phyloP scores from a whole-genome alignment of 2,113 vertebrate genomes.

The Colinus virginianus region DNA sequence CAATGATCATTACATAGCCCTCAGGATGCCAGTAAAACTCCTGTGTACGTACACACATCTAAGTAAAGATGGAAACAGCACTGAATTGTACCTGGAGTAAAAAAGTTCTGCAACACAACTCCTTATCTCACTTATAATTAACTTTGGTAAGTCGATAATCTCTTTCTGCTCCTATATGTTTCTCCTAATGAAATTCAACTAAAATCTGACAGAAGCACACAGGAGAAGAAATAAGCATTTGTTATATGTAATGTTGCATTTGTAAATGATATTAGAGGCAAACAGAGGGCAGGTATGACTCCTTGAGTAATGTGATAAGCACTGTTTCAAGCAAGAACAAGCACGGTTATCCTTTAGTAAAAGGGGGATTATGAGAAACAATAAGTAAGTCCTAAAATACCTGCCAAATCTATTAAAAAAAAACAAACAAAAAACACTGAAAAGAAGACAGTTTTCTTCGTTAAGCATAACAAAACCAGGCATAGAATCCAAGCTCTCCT shows the following conservation, averaged over 20 bases:
- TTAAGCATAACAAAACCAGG: conserved; percentile 22
- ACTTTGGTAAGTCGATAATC: neutral
- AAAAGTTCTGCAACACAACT: neutral
- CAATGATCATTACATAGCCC: neutral
- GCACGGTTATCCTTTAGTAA: conserved; percentile 53
- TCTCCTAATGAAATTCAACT: neutral
- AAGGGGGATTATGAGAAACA: conserved; percentile 35
- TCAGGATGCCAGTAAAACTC: neutral
- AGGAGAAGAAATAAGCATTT: neutral
- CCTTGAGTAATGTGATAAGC: conserved; percentile 15
- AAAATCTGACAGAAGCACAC: neutral
- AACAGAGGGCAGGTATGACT: conserved; percentile 52
- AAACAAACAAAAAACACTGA: neutral
- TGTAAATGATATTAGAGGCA: conserved; percentile 41
- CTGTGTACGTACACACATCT: neutral
- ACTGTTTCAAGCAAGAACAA: conserved; percentile 37
- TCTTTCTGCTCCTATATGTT: neutral
- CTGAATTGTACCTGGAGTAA: neutral
- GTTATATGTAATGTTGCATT: conserved; percentile 33
- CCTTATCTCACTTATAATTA: conserved; percentile 21
- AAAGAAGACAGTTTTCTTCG: neutral
- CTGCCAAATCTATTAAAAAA: conserved; percentile 37
- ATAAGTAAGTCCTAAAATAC: conserved; percentile 43
- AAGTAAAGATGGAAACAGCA: neutral
- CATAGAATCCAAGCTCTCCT: neutral